These are phyloP conservation scores for Petrophora chlorosata DNA, from an alignment of 2,888 invertebrate species.

Conservation along the genomic window DNA sequence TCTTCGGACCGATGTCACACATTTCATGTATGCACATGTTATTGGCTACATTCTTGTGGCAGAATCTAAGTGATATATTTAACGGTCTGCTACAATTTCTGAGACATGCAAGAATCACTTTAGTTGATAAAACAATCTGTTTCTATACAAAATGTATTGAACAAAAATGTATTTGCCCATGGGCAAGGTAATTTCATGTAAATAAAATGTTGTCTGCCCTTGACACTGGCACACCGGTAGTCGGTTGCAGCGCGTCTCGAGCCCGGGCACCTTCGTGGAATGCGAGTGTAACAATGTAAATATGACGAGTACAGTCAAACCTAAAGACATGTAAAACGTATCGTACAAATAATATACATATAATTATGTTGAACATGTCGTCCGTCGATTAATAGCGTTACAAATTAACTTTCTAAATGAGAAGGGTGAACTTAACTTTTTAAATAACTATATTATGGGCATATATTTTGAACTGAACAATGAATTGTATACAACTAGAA, in stretches of 20 bases:
- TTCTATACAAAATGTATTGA: not conserved
- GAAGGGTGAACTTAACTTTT: conserved; percentile 59
- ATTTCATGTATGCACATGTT: conserved; percentile 8
- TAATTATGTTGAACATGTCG: conserved; percentile 57
- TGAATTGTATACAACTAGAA: conserved; percentile 37
- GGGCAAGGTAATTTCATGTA: not conserved
- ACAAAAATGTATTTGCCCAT: not conserved
- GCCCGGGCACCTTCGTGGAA: conserved; percentile 28
- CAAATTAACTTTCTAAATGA: conserved; percentile 61
- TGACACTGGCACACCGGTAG: not conserved
- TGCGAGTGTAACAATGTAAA: conserved; percentile 29
- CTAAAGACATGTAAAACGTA: conserved; percentile 37
- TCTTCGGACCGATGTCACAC: conserved; percentile 19
- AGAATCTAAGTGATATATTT: not conserved
- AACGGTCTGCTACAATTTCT: not conserved
- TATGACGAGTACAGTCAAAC: conserved; percentile 24
- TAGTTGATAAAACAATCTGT: not conserved
- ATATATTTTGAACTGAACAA: conserved; percentile 60
- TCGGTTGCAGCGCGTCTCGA: not conserved
- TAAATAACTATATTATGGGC: conserved; percentile 54
- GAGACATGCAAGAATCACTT: not conserved
- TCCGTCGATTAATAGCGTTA: conserved; percentile 60
- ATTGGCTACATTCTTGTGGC: conserved; percentile 2
- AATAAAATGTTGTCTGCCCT: conserved; percentile 2
- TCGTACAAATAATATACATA: conserved; percentile 41